Evolutionary conservation across 1,140 invertebrate genomes (phyloP).

Genomic region (Caerostris extrusa): DNA sequence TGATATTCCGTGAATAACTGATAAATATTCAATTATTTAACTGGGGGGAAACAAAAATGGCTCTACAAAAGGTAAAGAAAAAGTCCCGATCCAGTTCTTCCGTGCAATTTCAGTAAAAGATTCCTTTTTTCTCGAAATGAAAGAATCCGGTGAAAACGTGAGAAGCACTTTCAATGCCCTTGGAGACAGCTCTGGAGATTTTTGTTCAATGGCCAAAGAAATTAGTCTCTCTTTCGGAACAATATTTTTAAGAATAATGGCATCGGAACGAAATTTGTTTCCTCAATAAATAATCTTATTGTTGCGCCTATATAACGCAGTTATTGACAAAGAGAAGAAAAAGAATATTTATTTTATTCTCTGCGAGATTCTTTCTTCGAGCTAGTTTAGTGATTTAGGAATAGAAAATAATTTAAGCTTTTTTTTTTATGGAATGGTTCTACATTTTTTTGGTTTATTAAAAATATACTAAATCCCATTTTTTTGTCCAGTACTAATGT

Average conservation of each 20-base stretch:
- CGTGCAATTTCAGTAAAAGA: background rate
- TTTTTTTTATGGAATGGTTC: too few relatives aligned
- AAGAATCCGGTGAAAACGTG: background rate
- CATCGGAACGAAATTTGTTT: background rate
- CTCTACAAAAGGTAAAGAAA: too few relatives aligned
- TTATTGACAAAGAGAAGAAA: background rate
- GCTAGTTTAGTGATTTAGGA: too few relatives aligned
- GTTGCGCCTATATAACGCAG: background rate
- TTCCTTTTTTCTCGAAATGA: background rate
- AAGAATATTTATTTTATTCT: background rate
- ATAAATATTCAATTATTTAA: too few relatives aligned
- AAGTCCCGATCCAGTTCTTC: background rate
- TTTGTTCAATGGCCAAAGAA: background rate
- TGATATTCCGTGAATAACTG: too few relatives aligned
- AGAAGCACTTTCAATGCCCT: background rate
- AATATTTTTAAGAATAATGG: background rate
- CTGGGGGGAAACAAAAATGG: too few relatives aligned
- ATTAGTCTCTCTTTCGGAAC: background rate
- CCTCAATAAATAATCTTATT: conserved; percentile 12
- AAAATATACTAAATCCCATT: too few relatives aligned
- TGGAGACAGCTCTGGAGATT: background rate
- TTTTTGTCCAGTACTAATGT: too few relatives aligned
- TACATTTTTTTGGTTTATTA: too few relatives aligned
- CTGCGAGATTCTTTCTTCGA: too few relatives aligned
- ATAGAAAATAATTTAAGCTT: too few relatives aligned